Evolutionary conservation across 2,888 invertebrate species (phyloP).

Genomic region (Epinotia nisella): DNA sequence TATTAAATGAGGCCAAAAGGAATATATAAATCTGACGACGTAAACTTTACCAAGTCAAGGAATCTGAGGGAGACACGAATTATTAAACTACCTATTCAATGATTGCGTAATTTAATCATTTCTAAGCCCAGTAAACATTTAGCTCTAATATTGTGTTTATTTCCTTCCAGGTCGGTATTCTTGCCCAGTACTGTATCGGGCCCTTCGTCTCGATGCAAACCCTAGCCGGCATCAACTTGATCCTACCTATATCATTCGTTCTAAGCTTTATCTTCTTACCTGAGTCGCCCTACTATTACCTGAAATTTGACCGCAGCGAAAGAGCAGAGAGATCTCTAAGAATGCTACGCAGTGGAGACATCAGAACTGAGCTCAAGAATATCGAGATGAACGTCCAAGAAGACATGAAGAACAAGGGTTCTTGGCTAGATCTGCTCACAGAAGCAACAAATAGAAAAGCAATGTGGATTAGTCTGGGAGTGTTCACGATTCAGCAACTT

Average conservation of each 20-base stretch:
- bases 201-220: slow-evolving; percentile 83
- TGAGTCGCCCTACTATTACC: slow-evolving; percentile 87
- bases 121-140: too few species aligned
- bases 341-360: slow-evolving; percentile 84
- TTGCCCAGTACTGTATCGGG: slow-evolving; percentile 86
- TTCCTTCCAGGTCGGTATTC: slow-evolving; percentile 83
- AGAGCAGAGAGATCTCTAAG: slow-evolving; percentile 85
- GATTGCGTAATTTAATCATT: too few species aligned
- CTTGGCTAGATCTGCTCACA: slow-evolving; percentile 81
- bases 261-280: slow-evolving; percentile 86
- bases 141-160: slow-evolving; percentile 43
- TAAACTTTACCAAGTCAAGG: too few species aligned
- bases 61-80: too few species aligned
- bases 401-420: slow-evolving; percentile 80
- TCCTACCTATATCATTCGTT: slow-evolving; percentile 84
- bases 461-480: slow-evolving; percentile 85
- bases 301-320: slow-evolving; percentile 80
- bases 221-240: slow-evolving; percentile 83
- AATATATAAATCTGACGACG: too few species aligned
- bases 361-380: slow-evolving; percentile 82
- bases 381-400: slow-evolving; percentile 82
- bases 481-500: slow-evolving; percentile 86
- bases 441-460: slow-evolving; percentile 86
- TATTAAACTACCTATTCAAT: too few species aligned
- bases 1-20: too few species aligned